Conservation (phyloP, 2,888 invertebrate species). For the Trichogramma dendrolimi region DNA sequence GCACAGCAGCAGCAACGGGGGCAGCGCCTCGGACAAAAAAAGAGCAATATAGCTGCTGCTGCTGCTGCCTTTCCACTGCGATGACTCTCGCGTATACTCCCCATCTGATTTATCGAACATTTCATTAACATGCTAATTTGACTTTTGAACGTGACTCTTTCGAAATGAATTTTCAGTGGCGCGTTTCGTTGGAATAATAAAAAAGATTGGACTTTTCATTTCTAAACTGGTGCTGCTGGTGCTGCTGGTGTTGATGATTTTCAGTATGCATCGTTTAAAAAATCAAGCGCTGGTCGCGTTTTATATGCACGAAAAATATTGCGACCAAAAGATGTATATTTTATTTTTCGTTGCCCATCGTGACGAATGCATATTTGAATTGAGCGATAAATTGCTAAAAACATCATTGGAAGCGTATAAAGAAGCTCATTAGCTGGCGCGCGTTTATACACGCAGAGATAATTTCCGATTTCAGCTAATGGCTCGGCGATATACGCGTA, state of each 20-base stretch:
- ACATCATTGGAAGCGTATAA: conserved; percentile 2
- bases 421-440: conserved; percentile 22
- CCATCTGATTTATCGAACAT: conserved; percentile 39
- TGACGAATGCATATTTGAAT: conserved; percentile 3
- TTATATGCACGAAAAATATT: conserved; percentile 10
- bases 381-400: conserved; percentile 13
- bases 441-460: conserved; percentile 5
- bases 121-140: conserved; percentile 42
- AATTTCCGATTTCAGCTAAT: conserved; percentile 26
- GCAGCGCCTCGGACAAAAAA: conserved; percentile 22
- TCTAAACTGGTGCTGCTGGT: conserved; percentile 8
- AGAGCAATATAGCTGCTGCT: conserved; percentile 32
- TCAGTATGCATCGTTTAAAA: background rate
- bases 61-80: background rate
- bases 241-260: background rate
- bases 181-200: background rate
- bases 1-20: conserved; percentile 26
- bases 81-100: background rate
- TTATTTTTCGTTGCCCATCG: background rate
- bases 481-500: conserved; percentile 1
- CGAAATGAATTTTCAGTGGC: conserved; percentile 23
- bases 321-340: background rate
- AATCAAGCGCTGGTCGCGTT: background rate
- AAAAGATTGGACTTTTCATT: conserved; percentile 17
- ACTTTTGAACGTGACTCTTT: conserved; percentile 30